phyloP scores from a whole-genome alignment of 2,113 vertebrate genomes.

The Gymnorhina tibicen region DNA sequence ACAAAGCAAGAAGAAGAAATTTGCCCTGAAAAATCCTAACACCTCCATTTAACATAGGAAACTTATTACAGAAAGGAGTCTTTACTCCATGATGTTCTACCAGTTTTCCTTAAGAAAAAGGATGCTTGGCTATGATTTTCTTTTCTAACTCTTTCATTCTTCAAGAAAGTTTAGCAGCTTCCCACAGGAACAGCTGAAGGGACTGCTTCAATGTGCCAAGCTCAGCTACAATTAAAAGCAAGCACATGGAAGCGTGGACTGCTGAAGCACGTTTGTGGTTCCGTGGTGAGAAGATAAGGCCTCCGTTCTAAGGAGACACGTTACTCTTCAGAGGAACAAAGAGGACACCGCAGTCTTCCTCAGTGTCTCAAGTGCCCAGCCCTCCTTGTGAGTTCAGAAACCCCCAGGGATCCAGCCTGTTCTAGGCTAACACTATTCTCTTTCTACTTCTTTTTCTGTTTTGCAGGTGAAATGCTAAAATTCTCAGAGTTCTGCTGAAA shows the following conservation, averaged over 20 bases:
- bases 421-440: not conserved
- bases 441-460: too few relatives aligned
- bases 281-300: rapidly evolving
- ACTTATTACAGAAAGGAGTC: not conserved
- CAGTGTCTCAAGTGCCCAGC: not conserved
- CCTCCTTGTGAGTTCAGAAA: not conserved
- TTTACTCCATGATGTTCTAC: not conserved
- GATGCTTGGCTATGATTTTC: not conserved
- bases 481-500: not conserved
- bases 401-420: not conserved
- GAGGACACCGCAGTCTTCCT: not conserved
- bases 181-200: not conserved
- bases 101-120: not conserved
- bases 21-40: not conserved
- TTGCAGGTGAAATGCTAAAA: not conserved
- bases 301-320: not conserved
- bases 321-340: not conserved
- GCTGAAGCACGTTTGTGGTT: not conserved
- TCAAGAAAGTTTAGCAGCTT: not conserved
- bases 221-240: not conserved
- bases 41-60: not conserved
- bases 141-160: not conserved
- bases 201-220: not conserved
- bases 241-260: not conserved
- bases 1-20: not conserved